Percentiles rank a stretch among this genome's conserved stretches.
These are phyloP conservation scores for Planococcus citri DNA, from an alignment of 1,140 invertebrate species.

Conservation along the genomic window DNA sequence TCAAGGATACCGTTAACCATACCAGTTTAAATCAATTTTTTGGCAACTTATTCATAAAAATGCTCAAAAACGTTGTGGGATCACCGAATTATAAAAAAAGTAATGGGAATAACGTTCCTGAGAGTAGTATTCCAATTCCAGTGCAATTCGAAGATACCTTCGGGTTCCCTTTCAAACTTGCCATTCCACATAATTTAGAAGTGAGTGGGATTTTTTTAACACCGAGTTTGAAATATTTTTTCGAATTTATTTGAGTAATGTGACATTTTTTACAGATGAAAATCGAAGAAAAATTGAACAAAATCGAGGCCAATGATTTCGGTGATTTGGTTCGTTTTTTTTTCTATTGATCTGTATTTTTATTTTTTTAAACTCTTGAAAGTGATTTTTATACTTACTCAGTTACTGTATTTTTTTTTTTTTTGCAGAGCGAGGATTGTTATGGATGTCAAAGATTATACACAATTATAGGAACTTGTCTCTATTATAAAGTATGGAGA, in stretches of 20 bases:
- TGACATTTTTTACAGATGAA: slow-evolving; percentile 39
- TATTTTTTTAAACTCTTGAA: background rate
- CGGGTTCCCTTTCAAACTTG: slow-evolving; percentile 22
- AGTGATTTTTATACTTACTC: background rate
- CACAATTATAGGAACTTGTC: slow-evolving; percentile 56
- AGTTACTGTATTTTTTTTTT: slow-evolving; percentile 37
- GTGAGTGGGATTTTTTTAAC: slow-evolving; percentile 18
- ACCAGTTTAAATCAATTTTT: slow-evolving; percentile 42
- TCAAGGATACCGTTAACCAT: slow-evolving; percentile 34
- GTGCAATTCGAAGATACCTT: background rate
- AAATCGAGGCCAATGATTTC: slow-evolving; percentile 70
- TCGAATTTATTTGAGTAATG: background rate
- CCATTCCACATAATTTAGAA: slow-evolving; percentile 55
- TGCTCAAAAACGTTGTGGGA: no score
- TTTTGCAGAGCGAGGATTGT: slow-evolving; percentile 48
- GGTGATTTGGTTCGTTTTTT: slow-evolving; percentile 37
- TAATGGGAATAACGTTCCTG: no score
- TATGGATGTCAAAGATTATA: slow-evolving; percentile 62
- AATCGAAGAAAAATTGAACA: slow-evolving; percentile 62
- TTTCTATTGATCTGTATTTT: background rate
- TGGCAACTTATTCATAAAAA: slow-evolving; percentile 36
- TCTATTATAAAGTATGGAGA: slow-evolving; percentile 34
- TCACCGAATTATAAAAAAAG: no score
- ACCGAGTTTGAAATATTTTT: slow-evolving; percentile 16
- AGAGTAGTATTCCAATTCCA: no score